Evolutionary conservation across 2,888 invertebrate species (phyloP).

Genomic region (Chorisops tibialis): DNA sequence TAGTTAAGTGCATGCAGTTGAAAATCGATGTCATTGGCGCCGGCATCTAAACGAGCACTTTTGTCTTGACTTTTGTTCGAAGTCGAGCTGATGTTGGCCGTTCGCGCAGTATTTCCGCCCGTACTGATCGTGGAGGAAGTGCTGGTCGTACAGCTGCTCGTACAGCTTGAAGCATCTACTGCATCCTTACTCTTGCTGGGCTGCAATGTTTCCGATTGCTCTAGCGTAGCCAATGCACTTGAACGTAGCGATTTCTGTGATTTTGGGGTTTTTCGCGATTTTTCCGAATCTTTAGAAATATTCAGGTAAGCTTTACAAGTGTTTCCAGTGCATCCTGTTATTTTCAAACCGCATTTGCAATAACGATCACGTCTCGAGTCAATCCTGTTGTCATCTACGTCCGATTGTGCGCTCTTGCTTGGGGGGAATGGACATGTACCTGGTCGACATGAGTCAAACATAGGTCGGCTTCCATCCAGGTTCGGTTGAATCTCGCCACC

Average conservation of each 20-base stretch:
- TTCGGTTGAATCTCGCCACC: too few relatives aligned
- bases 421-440: background rate
- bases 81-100: too few relatives aligned
- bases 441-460: slow-evolving; percentile 1
- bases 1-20: background rate
- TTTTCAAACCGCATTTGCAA: slow-evolving; percentile 3
- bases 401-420: background rate
- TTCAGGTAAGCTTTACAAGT: background rate
- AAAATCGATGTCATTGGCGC: background rate
- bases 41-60: slow-evolving; percentile 3
- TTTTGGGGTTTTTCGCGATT: background rate
- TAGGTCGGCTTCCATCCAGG: background rate
- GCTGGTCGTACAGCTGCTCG: background rate
- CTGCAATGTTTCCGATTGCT: too few relatives aligned
- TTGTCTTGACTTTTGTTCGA: too few relatives aligned
- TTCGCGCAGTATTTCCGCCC: too few relatives aligned
- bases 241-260: background rate
- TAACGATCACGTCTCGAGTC: background rate
- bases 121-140: background rate
- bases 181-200: background rate
- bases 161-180: background rate
- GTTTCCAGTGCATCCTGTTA: background rate
- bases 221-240: too few relatives aligned
- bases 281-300: background rate
- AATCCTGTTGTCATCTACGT: too few relatives aligned